Conservation (phyloP, 37 sponge, comb jelly and placozoan genomes). For the Chondrosia reniformis region DNA sequence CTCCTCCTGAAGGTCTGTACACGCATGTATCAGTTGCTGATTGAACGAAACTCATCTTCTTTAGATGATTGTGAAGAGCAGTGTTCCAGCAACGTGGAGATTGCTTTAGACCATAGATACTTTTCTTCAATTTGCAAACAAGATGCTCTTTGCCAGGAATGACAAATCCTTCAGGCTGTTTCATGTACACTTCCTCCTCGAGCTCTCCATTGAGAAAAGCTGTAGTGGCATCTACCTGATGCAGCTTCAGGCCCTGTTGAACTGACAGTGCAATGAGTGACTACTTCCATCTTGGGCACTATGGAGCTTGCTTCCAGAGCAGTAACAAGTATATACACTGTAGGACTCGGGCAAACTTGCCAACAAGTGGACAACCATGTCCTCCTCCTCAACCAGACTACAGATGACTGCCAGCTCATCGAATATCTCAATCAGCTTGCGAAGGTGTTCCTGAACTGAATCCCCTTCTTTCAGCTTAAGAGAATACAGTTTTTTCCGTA, state of each 20-base stretch:
- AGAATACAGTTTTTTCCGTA: too few relatives aligned
- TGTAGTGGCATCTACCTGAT: slow-evolving; percentile 60
- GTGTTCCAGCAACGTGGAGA: slow-evolving; percentile 57
- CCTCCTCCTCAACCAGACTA: too few relatives aligned
- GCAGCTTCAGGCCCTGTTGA: slow-evolving; percentile 44
- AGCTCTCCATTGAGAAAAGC: slow-evolving; percentile 54
- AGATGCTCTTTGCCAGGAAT: slow-evolving; percentile 50
- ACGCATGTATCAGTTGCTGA: slow-evolving; percentile 56
- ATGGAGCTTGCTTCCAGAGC: too few relatives aligned
- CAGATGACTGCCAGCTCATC: too few relatives aligned
- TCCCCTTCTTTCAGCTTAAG: too few relatives aligned
- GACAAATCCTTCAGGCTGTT: slow-evolving; percentile 63
- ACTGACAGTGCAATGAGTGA: slow-evolving; percentile 50
- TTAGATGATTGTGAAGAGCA: slow-evolving; percentile 46
- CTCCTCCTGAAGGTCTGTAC: slow-evolving; percentile 23
- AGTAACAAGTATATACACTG: too few relatives aligned
- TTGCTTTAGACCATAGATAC: slow-evolving; percentile 69
- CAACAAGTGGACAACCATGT: too few relatives aligned
- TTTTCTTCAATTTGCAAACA: slow-evolving; percentile 52
- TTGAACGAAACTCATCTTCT: slow-evolving; percentile 44
- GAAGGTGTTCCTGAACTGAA: too few relatives aligned
- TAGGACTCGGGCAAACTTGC: too few relatives aligned
- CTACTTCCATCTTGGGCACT: too few relatives aligned
- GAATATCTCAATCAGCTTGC: too few relatives aligned
- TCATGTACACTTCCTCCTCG: slow-evolving; percentile 61